These are phyloP conservation scores for Automeris io DNA, from an alignment of 2,888 invertebrate species.

Conservation along the genomic window DNA sequence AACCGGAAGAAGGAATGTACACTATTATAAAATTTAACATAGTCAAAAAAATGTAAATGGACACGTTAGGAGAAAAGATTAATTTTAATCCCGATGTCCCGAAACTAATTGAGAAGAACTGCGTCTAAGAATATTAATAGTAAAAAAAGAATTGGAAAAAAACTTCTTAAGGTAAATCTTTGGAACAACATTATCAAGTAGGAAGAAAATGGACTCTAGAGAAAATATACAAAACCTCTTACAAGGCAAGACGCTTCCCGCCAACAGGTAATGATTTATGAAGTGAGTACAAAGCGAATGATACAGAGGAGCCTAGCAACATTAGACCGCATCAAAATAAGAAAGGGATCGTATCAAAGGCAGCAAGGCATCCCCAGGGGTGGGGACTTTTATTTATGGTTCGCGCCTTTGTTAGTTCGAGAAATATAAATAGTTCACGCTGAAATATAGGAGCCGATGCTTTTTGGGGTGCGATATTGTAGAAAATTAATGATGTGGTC, in stretches of 20 bases:
- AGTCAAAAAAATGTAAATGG: too few relatives aligned
- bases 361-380: constrained; percentile 64
- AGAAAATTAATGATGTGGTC: constrained; percentile 75
- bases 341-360: constrained; percentile 73
- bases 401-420: constrained; percentile 63
- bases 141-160: too few relatives aligned
- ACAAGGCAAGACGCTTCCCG: constrained; percentile 5
- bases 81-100: too few relatives aligned
- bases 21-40: not conserved
- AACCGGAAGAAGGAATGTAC: not conserved
- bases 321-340: constrained; percentile 70
- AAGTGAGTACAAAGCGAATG: constrained; percentile 49
- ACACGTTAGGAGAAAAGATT: too few relatives aligned
- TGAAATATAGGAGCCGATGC: constrained; percentile 64
- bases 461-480: constrained; percentile 70
- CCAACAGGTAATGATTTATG: constrained; percentile 70
- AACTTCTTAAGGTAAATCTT: not conserved
- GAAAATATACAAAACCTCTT: constrained; percentile 5
- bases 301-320: constrained; percentile 55
- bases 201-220: not conserved
- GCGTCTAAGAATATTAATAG: too few relatives aligned
- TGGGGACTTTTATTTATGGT: constrained; percentile 67
- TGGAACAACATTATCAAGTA: not conserved
- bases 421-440: constrained; percentile 74
- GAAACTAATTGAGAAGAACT: too few relatives aligned